A percentile compares a stretch with the other conserved stretches of the same genome.
These are phyloP conservation scores for Cygnus buccinator DNA, from an alignment of 2,113 vertebrate genomes.

Conservation along the genomic window DNA sequence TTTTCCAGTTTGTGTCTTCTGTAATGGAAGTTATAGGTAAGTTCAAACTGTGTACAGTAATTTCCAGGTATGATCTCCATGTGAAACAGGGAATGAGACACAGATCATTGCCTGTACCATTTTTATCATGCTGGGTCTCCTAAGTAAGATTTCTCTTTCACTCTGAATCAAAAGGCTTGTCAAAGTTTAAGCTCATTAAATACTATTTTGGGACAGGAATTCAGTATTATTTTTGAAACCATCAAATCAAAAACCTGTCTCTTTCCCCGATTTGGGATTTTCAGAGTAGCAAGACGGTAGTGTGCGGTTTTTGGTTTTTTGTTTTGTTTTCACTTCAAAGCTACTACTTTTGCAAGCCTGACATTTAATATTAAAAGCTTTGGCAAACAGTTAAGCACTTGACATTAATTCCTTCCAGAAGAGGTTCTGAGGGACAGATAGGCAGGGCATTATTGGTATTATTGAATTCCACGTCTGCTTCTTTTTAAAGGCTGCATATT, in stretches of 20 bases:
- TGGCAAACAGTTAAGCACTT: neutral
- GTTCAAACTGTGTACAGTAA: neutral
- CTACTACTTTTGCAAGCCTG: neutral
- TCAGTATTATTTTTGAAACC: neutral
- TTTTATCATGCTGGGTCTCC: slow-evolving; percentile 26
- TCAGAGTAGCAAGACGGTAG: neutral
- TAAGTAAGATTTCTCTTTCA: slow-evolving; percentile 29
- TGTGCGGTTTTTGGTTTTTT: neutral
- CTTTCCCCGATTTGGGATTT: neutral
- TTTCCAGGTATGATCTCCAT: slow-evolving; percentile 4
- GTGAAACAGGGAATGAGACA: neutral
- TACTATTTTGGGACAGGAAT: neutral
- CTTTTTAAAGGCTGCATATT: slow-evolving; percentile 36
- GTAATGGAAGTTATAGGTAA: neutral
- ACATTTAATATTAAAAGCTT: neutral
- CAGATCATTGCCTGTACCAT: neutral
- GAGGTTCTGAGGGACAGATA: neutral
- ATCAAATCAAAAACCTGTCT: neutral
- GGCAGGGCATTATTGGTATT: neutral
- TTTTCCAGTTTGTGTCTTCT: slow-evolving; percentile 33
- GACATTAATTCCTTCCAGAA: neutral
- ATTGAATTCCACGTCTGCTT: slow-evolving; percentile 28
- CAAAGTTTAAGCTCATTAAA: neutral
- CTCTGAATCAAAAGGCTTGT: neutral
- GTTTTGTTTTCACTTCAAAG: neutral